phyloP scores from a whole-genome alignment of 2,888 invertebrate genomes.

The Tetragnatha montana region DNA sequence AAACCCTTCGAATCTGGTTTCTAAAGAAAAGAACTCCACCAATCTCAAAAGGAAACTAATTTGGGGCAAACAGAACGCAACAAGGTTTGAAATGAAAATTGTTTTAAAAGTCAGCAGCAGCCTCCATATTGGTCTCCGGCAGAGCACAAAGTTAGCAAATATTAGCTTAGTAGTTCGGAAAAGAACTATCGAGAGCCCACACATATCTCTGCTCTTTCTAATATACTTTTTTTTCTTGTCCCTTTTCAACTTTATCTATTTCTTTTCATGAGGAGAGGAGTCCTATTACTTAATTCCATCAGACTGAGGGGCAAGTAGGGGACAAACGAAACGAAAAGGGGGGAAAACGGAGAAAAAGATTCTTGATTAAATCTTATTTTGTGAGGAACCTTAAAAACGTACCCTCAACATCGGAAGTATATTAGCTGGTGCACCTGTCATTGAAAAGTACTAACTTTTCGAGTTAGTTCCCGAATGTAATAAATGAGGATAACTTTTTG shows the following conservation, averaged over 20 bases:
- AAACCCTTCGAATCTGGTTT: neutral
- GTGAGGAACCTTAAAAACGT: constrained; percentile 7
- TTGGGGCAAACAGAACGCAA: constrained; percentile 42
- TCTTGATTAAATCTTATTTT: constrained; percentile 65
- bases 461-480: constrained; percentile 26
- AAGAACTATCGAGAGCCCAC: neutral
- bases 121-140: constrained; percentile 56
- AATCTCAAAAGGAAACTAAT: constrained; percentile 37
- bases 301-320: neutral
- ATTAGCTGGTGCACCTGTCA: constrained; percentile 21
- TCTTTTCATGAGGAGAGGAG: constrained; percentile 30
- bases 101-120: constrained; percentile 60
- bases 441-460: constrained; percentile 20
- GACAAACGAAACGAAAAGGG: constrained; percentile 2
- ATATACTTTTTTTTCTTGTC: constrained; percentile 18
- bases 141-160: constrained; percentile 53
- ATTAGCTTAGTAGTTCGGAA: constrained; percentile 62
- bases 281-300: constrained; percentile 60
- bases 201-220: constrained; percentile 23
- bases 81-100: constrained; percentile 67
- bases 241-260: constrained; percentile 36
- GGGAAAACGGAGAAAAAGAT: constrained; percentile 24
- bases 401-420: constrained; percentile 16
- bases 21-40: neutral
- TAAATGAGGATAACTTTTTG: constrained; percentile 19